These are phyloP conservation scores for Cyclina sinensis DNA, from an alignment of 1,140 invertebrate species.

Conservation along the genomic window DNA sequence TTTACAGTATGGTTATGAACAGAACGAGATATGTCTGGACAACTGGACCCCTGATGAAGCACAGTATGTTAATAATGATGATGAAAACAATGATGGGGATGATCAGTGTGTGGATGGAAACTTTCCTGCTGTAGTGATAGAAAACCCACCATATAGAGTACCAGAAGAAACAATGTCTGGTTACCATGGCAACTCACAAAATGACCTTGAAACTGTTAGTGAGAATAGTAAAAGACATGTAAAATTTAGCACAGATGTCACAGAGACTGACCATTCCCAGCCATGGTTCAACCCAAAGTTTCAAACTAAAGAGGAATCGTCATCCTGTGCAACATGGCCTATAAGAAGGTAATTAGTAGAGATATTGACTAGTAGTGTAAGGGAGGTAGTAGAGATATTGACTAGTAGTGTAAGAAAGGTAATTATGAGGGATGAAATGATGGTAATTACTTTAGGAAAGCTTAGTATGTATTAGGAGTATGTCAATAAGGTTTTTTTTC, in stretches of 20 bases:
- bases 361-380: too few species aligned
- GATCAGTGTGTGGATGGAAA: constrained; percentile 19
- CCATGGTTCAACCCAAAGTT: constrained; percentile 58
- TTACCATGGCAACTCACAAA: not conserved
- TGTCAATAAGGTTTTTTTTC: too few species aligned
- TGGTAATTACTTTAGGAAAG: too few species aligned
- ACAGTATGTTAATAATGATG: not conserved
- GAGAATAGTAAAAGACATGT: not conserved
- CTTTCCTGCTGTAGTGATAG: not conserved
- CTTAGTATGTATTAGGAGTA: too few species aligned
- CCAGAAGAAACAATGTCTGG: not conserved
- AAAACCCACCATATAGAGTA: constrained; percentile 40
- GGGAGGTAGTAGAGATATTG: too few species aligned
- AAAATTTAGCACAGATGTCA: constrained; percentile 20
- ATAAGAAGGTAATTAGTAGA: constrained; percentile 27
- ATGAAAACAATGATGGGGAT: constrained; percentile 32
- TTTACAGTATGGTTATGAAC: not conserved
- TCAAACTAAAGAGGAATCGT: constrained; percentile 26
- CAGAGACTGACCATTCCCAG: not conserved
- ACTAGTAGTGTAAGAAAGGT: too few species aligned
- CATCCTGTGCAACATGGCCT: constrained; percentile 31
- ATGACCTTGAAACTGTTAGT: constrained; percentile 13
- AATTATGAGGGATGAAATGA: too few species aligned
- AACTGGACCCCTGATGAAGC: constrained; percentile 26
- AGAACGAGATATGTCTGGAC: constrained; percentile 56